phyloP scores from a whole-genome alignment of 2,113 vertebrate genomes.

The Sigmodon hispidus region DNA sequence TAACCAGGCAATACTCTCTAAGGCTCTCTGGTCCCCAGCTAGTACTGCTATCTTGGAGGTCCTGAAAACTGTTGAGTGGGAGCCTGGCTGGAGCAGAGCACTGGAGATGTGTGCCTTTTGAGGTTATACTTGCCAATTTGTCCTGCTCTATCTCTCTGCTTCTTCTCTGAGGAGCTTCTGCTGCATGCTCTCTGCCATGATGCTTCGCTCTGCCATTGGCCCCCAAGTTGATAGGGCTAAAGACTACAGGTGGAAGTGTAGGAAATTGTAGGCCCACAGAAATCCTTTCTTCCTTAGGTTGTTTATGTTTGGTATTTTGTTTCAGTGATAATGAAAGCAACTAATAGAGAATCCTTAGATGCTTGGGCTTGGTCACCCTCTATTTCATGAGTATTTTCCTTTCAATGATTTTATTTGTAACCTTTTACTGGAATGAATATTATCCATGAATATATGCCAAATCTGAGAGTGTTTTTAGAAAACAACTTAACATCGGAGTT shows the following conservation, averaged over 20 bases:
- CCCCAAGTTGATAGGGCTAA: background rate
- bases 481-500: background rate
- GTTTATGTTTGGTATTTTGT: background rate
- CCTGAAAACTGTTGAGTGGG: background rate
- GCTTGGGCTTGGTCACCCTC: background rate
- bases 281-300: background rate
- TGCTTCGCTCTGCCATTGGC: background rate
- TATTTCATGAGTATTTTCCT: background rate
- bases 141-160: background rate
- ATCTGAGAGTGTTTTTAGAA: background rate
- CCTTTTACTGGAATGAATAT: background rate
- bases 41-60: background rate
- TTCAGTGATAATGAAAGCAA: background rate
- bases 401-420: slow-evolving; percentile 42
- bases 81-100: background rate
- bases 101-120: no score
- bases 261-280: background rate
- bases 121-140: background rate
- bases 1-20: background rate
- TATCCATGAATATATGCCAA: background rate
- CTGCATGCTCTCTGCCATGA: background rate
- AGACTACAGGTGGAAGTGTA: background rate
- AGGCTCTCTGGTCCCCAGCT: background rate
- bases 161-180: background rate
- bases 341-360: background rate